These are phyloP conservation scores for Cyprinodon diabolis DNA, from an alignment of 2,797 vertebrate genomes.

Conservation along the genomic window DNA sequence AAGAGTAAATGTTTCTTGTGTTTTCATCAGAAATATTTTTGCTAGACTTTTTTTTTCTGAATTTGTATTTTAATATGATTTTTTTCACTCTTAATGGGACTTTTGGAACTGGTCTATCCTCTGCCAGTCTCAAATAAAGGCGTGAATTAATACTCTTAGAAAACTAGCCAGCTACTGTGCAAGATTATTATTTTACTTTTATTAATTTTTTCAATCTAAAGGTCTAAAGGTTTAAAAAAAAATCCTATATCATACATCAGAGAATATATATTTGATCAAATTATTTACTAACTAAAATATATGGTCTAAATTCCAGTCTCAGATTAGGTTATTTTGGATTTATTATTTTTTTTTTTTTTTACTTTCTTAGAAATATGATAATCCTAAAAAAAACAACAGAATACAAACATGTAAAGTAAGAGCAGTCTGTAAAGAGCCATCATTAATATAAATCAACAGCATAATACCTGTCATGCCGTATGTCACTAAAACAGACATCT, in stretches of 20 bases:
- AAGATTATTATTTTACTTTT: not conserved
- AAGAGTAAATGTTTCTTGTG: not conserved
- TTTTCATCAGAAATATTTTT: not conserved
- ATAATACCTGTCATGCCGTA: not conserved
- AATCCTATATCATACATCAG: too few species aligned
- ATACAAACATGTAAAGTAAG: not conserved
- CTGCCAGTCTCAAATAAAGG: not conserved
- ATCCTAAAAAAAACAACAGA: not conserved
- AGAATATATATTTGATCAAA: too few species aligned
- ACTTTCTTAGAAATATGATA: not conserved
- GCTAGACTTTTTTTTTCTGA: not conserved
- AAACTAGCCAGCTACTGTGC: too few species aligned
- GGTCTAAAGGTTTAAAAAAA: not conserved
- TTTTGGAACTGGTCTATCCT: not conserved
- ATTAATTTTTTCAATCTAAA: not conserved
- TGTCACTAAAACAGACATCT: not conserved
- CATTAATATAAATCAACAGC: not conserved
- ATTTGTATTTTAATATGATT: not conserved
- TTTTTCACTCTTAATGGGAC: not conserved
- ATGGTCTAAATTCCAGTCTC: not conserved
- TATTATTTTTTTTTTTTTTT: not conserved
- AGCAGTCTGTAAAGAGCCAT: not conserved
- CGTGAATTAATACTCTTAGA: too few species aligned
- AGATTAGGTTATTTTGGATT: too few species aligned
- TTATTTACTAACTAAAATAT: too few species aligned